Evolutionary conservation across 2,113 vertebrate genomes (phyloP), one percentile per base, ranked within the genome.

Genomic region (Psammodynastes pulverulentus): DNA sequence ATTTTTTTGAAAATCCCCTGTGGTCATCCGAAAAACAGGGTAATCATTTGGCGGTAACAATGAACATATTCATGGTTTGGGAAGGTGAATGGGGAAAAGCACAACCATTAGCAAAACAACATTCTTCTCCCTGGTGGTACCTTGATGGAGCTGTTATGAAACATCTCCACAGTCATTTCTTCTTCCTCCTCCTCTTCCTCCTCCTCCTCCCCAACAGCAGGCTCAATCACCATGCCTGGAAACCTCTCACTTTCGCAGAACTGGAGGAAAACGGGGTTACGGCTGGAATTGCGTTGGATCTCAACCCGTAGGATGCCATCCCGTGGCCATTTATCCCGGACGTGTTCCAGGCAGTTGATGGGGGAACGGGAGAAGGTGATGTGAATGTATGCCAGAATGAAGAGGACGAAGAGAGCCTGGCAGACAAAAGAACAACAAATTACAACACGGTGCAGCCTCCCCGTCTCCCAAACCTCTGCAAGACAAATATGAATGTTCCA

Each of bases 381-480:
- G 97, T 99, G 99, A 95, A 99, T 99, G 94, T 99, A 99, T 43
- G 98, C 99, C 94, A 99, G 98, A 96, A 99, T 99, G 94, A 99
- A 99, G 91, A 99, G 98, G 93, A 99, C 99, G 0, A 99, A 98
- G 91, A 99, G 97, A 9, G 99, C 99, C 99, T 99, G 84, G 0
- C 12, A 7, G 51, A 1, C 21, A 84, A 29, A 29, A 53, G 89
- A 62, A 6, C 29, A n/a, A 46, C 84, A 34, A 5, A 23, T 87
- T 87, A n/a, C 21, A 39, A 39, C 34, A 12, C n/a, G n/a, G 34
- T 6, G 51, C 34, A 24, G 26, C 46, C 23, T 7, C 34, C 67
- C 15, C 2, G 2, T 34, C 67, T 17, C 15, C n/a, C n/a, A 39
- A 19, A 2, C n/a, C 6, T 19, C n/a, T 72, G 2, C n/a, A 72